These are phyloP conservation scores for Camponotus floridanus DNA, from an alignment of 1,140 invertebrate species.

Conservation along the genomic window DNA sequence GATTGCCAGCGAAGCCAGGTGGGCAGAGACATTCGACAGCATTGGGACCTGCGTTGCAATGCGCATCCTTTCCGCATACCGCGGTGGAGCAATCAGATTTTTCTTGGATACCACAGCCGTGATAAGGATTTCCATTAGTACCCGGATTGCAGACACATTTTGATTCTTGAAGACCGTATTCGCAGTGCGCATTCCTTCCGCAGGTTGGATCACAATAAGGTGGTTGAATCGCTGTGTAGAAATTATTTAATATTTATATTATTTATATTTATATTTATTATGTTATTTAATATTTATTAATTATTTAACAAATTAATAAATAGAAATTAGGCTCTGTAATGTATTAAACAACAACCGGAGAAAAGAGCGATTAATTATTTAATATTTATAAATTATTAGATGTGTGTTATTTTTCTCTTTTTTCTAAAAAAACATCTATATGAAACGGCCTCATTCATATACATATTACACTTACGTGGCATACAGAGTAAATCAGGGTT, in stretches of 20 bases:
- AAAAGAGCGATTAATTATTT: background rate
- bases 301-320: too few relatives aligned
- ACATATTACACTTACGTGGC: conserved; percentile 91
- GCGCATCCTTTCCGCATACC: conserved; percentile 92
- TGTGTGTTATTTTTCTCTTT: background rate
- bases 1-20: conserved; percentile 94
- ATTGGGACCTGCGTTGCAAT: conserved; percentile 91
- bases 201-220: conserved; percentile 93
- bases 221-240: conserved; percentile 90
- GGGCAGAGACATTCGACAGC: conserved; percentile 94
- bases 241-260: conserved; percentile 8
- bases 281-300: too few relatives aligned
- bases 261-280: too few relatives aligned
- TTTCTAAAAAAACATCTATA: background rate
- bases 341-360: too few relatives aligned
- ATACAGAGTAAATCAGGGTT: conserved; percentile 96
- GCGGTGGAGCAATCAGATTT: conserved; percentile 91
- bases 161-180: conserved; percentile 91
- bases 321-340: too few relatives aligned
- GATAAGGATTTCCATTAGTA: conserved; percentile 95
- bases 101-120: conserved; percentile 90
- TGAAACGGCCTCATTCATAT: background rate
- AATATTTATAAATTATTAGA: conserved; percentile 11
- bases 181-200: conserved; percentile 94
- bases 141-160: conserved; percentile 94